Base-by-base conservation (phyloP, 2,888 invertebrate genomes). In the Sinelater perroti region DNA sequence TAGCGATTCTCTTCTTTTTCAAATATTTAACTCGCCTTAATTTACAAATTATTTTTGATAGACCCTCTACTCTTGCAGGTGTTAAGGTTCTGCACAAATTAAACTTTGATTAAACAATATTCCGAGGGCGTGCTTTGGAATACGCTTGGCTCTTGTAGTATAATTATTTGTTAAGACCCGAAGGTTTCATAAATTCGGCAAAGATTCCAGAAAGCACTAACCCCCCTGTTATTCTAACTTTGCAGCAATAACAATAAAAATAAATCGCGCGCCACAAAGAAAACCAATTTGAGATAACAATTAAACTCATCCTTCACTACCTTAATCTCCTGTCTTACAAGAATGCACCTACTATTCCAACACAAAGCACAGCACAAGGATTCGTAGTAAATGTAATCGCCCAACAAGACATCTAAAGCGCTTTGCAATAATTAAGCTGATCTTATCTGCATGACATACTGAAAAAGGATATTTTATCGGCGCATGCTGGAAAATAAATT, bases 251-350 rank as follows among this genome's bases (percentile, higher is more conserved):
- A 52, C 52, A 44, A 52, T 52, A 52, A 53, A 53, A 53, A 53
- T 53, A 53, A 53, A 53, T 53, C 45, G 36, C 30, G n/a, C 26
- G 16, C 18, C 30, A 56, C 50, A 50, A 56, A 50, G 56, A 56
- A 56, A 56, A 44, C 44, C 56, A 50, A 56, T 56, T 56, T 56
- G 28, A 44, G 56, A 56, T 50, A 45, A 50, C 49, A 56, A 56
- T 56, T 56, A 56, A 56, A 56, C 56, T 42, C 56, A 56, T 56
- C 35, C 35, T 50, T 56, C 46, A 56, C 54, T 52, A 52, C 52
- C 42, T 44, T 52, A 52, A 52, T 52, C 42, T 42, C 42, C 40
- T 52, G 50, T 52, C 52, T 44, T 52, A 31, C 31, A 52, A 42
- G 52, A 52, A 52, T 52, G 52, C 52, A 52, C 40, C 42, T 52